Base-by-base conservation (phyloP, 1,140 invertebrate genomes). In the Ceratina australensis region DNA sequence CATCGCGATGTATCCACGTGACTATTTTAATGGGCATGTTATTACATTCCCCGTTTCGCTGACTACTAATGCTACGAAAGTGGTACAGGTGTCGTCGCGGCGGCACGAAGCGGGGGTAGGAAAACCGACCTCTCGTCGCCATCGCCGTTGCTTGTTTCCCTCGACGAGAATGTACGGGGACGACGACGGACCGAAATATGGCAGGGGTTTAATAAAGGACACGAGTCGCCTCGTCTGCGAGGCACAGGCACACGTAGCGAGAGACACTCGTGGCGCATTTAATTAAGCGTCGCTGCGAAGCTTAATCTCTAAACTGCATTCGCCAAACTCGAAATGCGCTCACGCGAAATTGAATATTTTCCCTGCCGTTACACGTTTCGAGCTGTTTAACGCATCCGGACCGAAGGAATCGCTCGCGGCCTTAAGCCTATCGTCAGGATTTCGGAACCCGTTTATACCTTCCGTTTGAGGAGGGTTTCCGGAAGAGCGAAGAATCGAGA, bases 181-280 rank as follows among this genome's bases (percentile, higher is more conserved):
- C 12, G 28, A 18, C 57, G 16, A 28, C 26, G 16, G 68, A 47
- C 33, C 75, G 68, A 78, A 78, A 78, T 72, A 72, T 72, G 50
- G 60, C 33, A 28, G 8, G 33, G 69, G 60, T 72, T 78, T 78
- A 72, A 78, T 78, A 78, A 72, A 78, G 68, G 69, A 64, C 75
- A 64, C n/a, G 33, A 42, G 33, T 42, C n/a, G 52, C 52, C 52
- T 13, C 4, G 57, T 20, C 20, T 24, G 18, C 18, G 50, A 18
- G 56, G 10, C 67, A 18, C 67, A 33, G 50, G 28, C 50, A 57
- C 68, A 52, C 57, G 28, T 78, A 42, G 33, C 33, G 33, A 56
- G 28, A 78, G 59, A 64, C 59, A 78, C 28, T 64, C 22, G 33
- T 69, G 60, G 60, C 42, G 22, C 22, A 33, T 72, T 78, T 78